Evolutionary conservation across 1,140 invertebrate genomes (phyloP).

Genomic region (Solenopsis fugax): DNA sequence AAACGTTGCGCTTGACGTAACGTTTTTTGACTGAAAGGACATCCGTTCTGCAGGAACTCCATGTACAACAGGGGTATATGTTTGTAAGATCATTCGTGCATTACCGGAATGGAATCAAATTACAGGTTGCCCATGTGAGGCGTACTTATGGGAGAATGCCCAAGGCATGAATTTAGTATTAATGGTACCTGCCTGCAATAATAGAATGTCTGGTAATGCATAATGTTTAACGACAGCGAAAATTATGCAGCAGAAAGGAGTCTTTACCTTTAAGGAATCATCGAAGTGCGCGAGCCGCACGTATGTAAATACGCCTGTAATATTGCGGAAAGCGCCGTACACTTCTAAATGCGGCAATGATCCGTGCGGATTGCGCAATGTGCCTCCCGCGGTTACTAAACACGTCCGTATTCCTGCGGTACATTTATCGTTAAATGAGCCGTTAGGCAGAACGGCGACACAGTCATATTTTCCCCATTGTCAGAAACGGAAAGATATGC

Average conservation of each 20-base stretch:
- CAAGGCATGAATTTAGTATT: constrained; percentile 47
- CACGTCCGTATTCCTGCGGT: background rate
- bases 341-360: constrained; percentile 51
- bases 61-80: background rate
- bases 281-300: constrained; percentile 12
- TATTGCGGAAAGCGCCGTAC: constrained; percentile 25
- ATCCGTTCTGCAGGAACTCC: background rate
- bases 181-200: constrained; percentile 38
- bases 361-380: constrained; percentile 40
- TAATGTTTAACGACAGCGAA: constrained; percentile 23
- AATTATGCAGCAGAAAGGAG: constrained; percentile 20
- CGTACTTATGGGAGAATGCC: constrained; percentile 15
- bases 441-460: background rate
- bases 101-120: constrained; percentile 54
- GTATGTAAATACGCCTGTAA: background rate
- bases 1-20: background rate
- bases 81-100: constrained; percentile 43
- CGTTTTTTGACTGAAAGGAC: background rate
- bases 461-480: constrained; percentile 7
- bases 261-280: constrained; percentile 30
- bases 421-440: constrained; percentile 15
- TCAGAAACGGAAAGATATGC: background rate
- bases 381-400: constrained; percentile 28
- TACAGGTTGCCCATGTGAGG: constrained; percentile 34
- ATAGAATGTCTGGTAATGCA: constrained; percentile 36